Percentiles rank a stretch among this genome's conserved stretches.
Evolutionary conservation across 2,888 invertebrate species (phyloP).

Genomic region (Cataglyphis altisquamis): DNA sequence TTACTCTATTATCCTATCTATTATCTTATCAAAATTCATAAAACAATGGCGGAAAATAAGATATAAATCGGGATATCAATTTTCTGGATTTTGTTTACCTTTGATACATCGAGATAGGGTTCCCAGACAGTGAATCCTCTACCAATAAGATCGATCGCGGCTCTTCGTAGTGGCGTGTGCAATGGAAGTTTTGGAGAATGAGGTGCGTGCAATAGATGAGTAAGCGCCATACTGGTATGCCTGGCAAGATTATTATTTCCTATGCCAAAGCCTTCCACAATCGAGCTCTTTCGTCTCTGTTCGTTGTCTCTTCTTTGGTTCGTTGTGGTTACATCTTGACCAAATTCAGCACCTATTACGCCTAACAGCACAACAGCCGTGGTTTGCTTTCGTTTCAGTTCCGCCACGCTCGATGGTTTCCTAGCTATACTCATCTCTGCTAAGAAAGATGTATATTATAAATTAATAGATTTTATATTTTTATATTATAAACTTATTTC

Average conservation of each 20-base stretch:
- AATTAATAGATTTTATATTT: slow-evolving; percentile 7
- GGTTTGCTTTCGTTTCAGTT: slow-evolving; percentile 97
- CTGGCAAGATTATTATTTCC: slow-evolving; percentile 96
- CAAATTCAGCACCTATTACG: slow-evolving; percentile 99
- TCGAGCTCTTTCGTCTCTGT: slow-evolving; percentile 91
- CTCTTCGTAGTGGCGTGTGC: slow-evolving; percentile 96
- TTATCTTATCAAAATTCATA: slow-evolving; percentile 21
- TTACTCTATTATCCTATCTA: not conserved
- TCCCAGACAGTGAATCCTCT: slow-evolving; percentile 99
- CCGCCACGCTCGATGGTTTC: slow-evolving; percentile 94
- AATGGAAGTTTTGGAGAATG: slow-evolving; percentile 94
- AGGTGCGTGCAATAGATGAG: slow-evolving; percentile 96
- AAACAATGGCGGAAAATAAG: not conserved
- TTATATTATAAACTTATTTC: not conserved
- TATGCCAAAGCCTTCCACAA: slow-evolving; percentile 95
- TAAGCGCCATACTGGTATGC: slow-evolving; percentile 96
- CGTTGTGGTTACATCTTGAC: slow-evolving; percentile 95
- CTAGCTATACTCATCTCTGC: slow-evolving; percentile 88
- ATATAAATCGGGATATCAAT: not conserved
- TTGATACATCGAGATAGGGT: slow-evolving; percentile 97
- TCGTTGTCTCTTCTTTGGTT: slow-evolving; percentile 89
- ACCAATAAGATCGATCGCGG: slow-evolving; percentile 98
- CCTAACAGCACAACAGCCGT: slow-evolving; percentile 98
- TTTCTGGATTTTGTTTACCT: slow-evolving; percentile 87
- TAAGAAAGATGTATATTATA: slow-evolving; percentile 46